These are phyloP conservation scores for Elegia similella DNA, from an alignment of 2,888 invertebrate species.

Conservation along the genomic window DNA sequence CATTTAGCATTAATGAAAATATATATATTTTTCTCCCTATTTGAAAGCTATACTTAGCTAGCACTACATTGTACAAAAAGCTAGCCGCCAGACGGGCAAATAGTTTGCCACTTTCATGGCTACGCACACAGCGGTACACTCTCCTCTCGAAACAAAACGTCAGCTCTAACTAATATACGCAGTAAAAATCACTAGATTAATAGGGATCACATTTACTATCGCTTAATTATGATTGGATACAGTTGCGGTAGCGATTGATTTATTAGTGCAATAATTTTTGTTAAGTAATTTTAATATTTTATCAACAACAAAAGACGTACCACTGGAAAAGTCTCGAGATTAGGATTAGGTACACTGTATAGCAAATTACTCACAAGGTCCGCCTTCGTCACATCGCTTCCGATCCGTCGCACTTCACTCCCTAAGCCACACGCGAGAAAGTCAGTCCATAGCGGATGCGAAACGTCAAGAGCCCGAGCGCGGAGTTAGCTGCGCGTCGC, in stretches of 20 bases:
- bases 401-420: neutral
- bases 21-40: neutral
- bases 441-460: neutral
- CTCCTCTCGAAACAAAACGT: neutral
- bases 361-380: neutral
- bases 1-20: neutral
- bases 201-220: neutral
- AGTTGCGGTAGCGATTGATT: neutral
- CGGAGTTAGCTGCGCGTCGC: constrained; percentile 16
- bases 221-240: neutral
- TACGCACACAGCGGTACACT: neutral
- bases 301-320: neutral
- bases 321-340: constrained; percentile 1
- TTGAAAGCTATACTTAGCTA: neutral
- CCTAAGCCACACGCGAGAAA: neutral
- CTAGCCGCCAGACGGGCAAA: constrained; percentile 2
- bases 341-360: constrained; percentile 5
- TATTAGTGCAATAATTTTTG: neutral
- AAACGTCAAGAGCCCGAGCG: neutral
- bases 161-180: neutral
- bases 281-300: neutral
- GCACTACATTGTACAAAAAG: constrained; percentile 1
- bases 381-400: neutral
- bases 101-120: neutral
- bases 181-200: neutral